Evolutionary conservation across 2,113 vertebrate species (phyloP), one percentile per base, ranked within the genome.

Genomic region (Thamnaconus septentrionalis): DNA sequence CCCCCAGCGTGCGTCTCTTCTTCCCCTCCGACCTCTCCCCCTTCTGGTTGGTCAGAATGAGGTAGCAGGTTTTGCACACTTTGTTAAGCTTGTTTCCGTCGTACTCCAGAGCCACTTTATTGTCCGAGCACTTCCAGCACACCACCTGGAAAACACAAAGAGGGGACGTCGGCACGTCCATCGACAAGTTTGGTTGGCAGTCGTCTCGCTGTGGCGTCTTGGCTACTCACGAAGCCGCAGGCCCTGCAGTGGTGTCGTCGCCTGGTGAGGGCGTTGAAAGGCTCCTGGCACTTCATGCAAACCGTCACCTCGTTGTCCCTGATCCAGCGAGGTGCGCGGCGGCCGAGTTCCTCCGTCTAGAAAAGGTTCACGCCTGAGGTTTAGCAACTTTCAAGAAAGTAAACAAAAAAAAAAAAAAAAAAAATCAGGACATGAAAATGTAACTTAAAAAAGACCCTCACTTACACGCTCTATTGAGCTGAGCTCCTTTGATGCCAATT

Each of bases 51-150:
- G 64, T 93, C 83, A 98, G 90, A 71, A 94, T 86, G 40, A 87
- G 85, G 71, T 91, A 96, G 60, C 96, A 98, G 75, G 96, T 90
- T 80, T 94, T 97, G 70, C 96, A 98, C 39, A 98, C 96, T 88
- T 95, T 97, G 81, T 93, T 98, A 67, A 93, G 63, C 73, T 94
- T 96, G 75, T 94, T 94, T 0, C 92, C 81, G 3, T 98, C 96
- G 1, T 98, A 98, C 68, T 93, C 90, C 0, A 98, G 89, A 41
- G 93, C 83, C 60, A 88, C 93, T 87, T 98, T 98, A 78, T 96
- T 91, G 82, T 98, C 96, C 4, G 96, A 98, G 84, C 96, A 98
- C 83, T 95, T 98, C 94, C 94, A 94, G 69, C 96, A 98, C 70
- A 98, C 96, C 81, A 98, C 96, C 96, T 98, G 74, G 18, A 31